Evolutionary conservation across 2,797 vertebrate genomes (phyloP), one percentile per base, ranked within the genome.

Genomic region (Selene dorsalis): DNA sequence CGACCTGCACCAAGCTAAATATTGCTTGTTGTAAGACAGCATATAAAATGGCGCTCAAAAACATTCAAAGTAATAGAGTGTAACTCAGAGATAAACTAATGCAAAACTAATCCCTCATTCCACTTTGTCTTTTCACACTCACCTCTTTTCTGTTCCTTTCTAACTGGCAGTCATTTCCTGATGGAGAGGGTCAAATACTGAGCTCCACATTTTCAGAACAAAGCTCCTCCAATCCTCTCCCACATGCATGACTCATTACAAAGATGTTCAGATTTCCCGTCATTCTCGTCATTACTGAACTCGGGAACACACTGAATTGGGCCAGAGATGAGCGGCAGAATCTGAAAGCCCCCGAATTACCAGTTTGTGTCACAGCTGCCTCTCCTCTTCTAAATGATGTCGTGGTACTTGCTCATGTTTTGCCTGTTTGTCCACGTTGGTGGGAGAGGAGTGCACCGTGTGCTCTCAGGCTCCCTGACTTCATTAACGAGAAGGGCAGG

Each of bases 401-500:
- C 22, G n/a, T 53, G 67, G 59, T 18, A 43, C 39, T 41, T 2
- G 22, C 73, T 80, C 79, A 73, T 63, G 62, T 41, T 59, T 74
- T 79, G n/a, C 45, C 69, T 82, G 80, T 77, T 83, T 87, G 83
- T 73, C 78, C 70, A 58, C 67, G 69, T 77, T 77, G 55, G 74
- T 61, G 69, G 55, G 45, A 75, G 30, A 71, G 18, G 73, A 85
- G 75, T 24, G 48, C 58, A 64, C 52, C 53, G 74, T 80, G 74
- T 74, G 73, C 87, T 84, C 69, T 24, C 74, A 77, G 69, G 50
- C 80, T 88, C 86, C 74, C 88, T 73, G 84, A 80, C 77, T 90
- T 89, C 84, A 91, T 89, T 88, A 85, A 76, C 65, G 28, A 30
- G 85, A 81, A 84, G 77, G 77, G 81, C 65, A 79, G 79, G 16